phyloP scores from a whole-genome alignment of 2,888 invertebrate genomes.

The Megaustenia siamemsis region DNA sequence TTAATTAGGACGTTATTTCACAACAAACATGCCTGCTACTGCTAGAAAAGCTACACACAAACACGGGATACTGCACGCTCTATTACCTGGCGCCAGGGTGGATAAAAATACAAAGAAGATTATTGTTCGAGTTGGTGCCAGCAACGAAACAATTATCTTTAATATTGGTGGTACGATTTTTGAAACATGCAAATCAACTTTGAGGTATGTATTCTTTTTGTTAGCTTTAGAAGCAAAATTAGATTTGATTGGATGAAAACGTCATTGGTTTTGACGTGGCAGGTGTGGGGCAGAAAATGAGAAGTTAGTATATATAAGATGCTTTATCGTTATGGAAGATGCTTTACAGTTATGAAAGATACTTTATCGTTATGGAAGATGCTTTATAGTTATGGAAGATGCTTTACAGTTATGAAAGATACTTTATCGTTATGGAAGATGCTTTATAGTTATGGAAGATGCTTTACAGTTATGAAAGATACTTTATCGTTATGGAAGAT shows the following conservation, averaged over 20 bases:
- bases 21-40: background rate
- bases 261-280: background rate
- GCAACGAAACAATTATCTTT: slow-evolving; percentile 63
- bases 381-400: too few relatives aligned
- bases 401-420: too few relatives aligned
- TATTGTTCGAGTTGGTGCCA: slow-evolving; percentile 46
- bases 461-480: too few relatives aligned
- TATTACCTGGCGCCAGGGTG: slow-evolving; percentile 57
- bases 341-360: too few relatives aligned
- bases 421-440: too few relatives aligned
- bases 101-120: slow-evolving; percentile 54
- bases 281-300: too few relatives aligned
- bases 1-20: too few relatives aligned
- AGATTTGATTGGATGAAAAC: background rate
- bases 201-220: slow-evolving; percentile 41
- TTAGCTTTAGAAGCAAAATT: background rate
- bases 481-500: too few relatives aligned
- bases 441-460: too few relatives aligned
- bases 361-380: too few relatives aligned
- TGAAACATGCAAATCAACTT: slow-evolving; percentile 69
- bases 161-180: slow-evolving; percentile 71
- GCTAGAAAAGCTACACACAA: slow-evolving; percentile 16
- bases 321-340: too few relatives aligned
- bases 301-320: too few relatives aligned
- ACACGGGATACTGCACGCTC: slow-evolving; percentile 54